These are phyloP conservation scores for Muntiacus reevesi DNA, from an alignment of 2,113 vertebrate genomes.

Conservation along the genomic window DNA sequence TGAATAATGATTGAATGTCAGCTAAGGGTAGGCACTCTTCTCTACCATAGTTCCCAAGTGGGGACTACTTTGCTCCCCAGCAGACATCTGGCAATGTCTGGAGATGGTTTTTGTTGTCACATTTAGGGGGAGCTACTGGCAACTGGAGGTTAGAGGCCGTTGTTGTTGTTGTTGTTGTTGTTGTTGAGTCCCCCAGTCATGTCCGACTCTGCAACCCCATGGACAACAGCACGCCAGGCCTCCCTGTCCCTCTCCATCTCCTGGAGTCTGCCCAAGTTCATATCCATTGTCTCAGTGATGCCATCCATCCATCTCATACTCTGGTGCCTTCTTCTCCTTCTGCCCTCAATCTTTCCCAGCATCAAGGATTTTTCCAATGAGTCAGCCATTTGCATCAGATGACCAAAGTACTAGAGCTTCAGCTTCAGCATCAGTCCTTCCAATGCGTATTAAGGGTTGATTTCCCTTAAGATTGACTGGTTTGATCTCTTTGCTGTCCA, in stretches of 20 bases:
- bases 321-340: not conserved
- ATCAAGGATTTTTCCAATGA: not conserved
- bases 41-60: not conserved
- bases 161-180: not conserved
- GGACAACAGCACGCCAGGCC: not conserved
- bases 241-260: not conserved
- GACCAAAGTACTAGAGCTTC: not conserved
- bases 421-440: not conserved
- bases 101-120: not conserved
- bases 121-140: not conserved
- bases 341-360: not conserved
- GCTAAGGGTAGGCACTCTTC: not conserved
- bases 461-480: not conserved
- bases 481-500: not conserved
- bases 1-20: not conserved
- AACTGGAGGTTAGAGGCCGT: not conserved
- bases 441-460: not conserved
- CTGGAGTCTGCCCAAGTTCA: not conserved
- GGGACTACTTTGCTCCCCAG: not conserved
- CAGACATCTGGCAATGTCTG: not conserved
- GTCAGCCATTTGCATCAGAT: not conserved
- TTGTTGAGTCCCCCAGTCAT: not conserved
- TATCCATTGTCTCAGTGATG: not conserved
- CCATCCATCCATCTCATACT: not conserved
- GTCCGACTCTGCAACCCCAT: not conserved